Evolutionary conservation across 92 coral and sea anemone genomes (phyloP).

Genomic region (Palythoa grandiflora): DNA sequence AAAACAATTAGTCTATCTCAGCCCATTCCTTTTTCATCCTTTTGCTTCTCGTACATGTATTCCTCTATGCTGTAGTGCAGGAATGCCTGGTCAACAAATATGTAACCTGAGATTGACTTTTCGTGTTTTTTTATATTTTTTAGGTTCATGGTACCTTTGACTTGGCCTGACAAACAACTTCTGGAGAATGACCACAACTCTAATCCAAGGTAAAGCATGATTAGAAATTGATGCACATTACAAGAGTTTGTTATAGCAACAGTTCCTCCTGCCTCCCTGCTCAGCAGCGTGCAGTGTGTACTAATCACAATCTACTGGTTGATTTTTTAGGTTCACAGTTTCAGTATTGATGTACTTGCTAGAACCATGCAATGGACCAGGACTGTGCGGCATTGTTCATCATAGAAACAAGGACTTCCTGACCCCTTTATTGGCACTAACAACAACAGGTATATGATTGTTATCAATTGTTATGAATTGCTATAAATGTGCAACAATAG

Average conservation of each 20-base stretch:
- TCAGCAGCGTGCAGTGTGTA: neutral
- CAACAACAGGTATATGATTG: conserved; percentile 52
- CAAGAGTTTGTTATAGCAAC: no score
- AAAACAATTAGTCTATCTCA: no score
- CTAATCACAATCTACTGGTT: neutral
- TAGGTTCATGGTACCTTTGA: conserved; percentile 58
- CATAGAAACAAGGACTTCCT: conserved; percentile 70
- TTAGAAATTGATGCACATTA: neutral
- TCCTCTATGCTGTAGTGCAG: no score
- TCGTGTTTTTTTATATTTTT: neutral
- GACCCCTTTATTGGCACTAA: conserved; percentile 75
- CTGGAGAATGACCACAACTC: conserved; percentile 48
- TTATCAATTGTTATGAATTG: neutral
- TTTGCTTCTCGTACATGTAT: no score
- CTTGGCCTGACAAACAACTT: conserved; percentile 68
- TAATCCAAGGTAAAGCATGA: conserved; percentile 58
- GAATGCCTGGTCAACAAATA: neutral
- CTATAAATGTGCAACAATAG: no score
- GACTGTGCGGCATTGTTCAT: conserved; percentile 75
- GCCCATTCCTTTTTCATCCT: no score
- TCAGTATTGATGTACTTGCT: conserved; percentile 72
- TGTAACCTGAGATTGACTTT: neutral
- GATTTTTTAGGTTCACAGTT: conserved; percentile 70
- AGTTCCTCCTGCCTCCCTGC: no score
- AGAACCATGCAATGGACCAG: conserved; percentile 70